Evolutionary conservation across 2,797 vertebrate genomes (phyloP), one percentile per base, ranked within the genome.

Genomic region (Emys orbicularis): DNA sequence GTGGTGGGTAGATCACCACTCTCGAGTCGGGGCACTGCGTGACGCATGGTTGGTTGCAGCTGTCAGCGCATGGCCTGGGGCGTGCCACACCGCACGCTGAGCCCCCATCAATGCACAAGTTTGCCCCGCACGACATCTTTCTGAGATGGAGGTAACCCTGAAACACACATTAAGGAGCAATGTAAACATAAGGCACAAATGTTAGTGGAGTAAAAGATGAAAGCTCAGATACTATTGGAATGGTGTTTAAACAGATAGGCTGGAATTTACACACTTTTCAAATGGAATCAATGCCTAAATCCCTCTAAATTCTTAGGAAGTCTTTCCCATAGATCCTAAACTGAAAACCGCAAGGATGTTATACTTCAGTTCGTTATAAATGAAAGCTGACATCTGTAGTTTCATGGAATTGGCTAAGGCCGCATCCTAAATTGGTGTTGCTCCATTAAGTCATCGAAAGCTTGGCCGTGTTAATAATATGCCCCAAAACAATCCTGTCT

Each of bases 31-130:
- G 56, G 1, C 97, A 97, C 57, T 95, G 1, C 23, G 95, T 86
- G 1, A 97, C 89, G 0, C 97, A 97, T 9, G 97, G 97, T 80
- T 97, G 95, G 1, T 96, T 97, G 89, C 16, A 95, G 94, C 95
- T 97, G 95, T 47, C 83, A 84, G 96, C 94, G 86, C 94, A 5
- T 1, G 95, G 96, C 0, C 94, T 95, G 19, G 97, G 95, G 2
- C 95, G 96, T 3, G 95, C 95, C 9, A 84, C 25, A 12, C 96
- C 93, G 13, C 97, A 97, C 19, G 95, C 65, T 37, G n/a, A 37
- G 5, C 18, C 19, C n/a, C 65, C n/a, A 21, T 37, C n/a, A 37
- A 23, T 9, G 19, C n/a, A 37, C 65, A 68, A 10, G 65, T 5
- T 37, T 96, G 93, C 12, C 72, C 5, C 25, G 3, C 95, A 94